Base-by-base conservation (phyloP, 2,113 vertebrate genomes). In the Petrocephalus microphthalmus region DNA sequence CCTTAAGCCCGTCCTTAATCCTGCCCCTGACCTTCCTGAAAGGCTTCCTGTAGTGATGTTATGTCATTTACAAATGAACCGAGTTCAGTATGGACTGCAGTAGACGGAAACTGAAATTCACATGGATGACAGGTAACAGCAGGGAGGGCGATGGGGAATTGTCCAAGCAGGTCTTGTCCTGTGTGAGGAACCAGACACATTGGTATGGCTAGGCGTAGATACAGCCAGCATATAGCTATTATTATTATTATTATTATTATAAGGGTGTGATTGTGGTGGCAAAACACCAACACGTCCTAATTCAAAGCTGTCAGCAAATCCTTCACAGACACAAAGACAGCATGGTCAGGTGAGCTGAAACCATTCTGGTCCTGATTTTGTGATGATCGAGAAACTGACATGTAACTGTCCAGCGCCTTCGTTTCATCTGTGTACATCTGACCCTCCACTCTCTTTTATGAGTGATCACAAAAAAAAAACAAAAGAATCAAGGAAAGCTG, bases 401-500 rank as follows among this genome's bases (percentile, higher is more conserved):
- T 1, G 5, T 53, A 85, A 56, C 51, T 37, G 37, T 85, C 5
- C 25, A 7, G 13, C 2, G 52, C 47, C 8, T 52, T 15, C 13
- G 51, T 37, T 25, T 37, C 7, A 5, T 33, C 84, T 2, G 5
- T 10, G 11, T 29, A 54, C 8, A 20, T 56, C 52, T 56, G 15
- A 78, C 33, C 15, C n/a, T 33, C 25, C 84, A 54, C 7, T 37
- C 49, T 45, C 33, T 49, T 82, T 42, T 19, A 82, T 37, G 5
- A 45, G 78, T 19, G 49, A 85, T 19, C 3, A 33, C 45, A 20
- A 33, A 56, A 56, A 84, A 49, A 20, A 37, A 53, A 84, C 4
- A n/a, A 33, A 37, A 3, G 0, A 37, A 91, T 87, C 83, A 91
- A 94, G 90, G 84, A 87, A 45, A 67, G 3, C 82, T 91, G 92